A percentile compares a stretch with the other conserved stretches of the same genome.
Evolutionary conservation across 2,888 invertebrate genomes (phyloP).

Genomic region (Lycaena phlaeas): DNA sequence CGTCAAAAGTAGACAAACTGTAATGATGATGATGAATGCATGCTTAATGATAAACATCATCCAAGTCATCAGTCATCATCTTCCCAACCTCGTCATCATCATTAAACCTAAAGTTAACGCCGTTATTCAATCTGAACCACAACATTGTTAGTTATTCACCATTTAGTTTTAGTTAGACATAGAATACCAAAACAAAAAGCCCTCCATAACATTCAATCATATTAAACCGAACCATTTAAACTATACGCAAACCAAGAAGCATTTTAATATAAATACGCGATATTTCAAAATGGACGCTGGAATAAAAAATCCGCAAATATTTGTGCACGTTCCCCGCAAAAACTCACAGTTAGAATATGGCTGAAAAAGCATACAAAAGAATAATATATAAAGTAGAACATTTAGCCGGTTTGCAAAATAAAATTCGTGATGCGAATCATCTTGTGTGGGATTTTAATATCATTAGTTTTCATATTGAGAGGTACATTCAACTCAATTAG

Average conservation of each 20-base stretch:
- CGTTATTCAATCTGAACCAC: too few relatives aligned
- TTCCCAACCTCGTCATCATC: too few relatives aligned
- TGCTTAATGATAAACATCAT: too few relatives aligned
- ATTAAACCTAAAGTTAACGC: too few relatives aligned
- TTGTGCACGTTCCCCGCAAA: constrained; percentile 18
- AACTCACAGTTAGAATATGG: constrained; percentile 22
- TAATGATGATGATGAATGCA: too few relatives aligned
- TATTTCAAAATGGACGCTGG: constrained; percentile 18
- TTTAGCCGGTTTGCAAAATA: constrained; percentile 26
- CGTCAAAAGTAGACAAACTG: too few relatives aligned
- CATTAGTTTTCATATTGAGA: constrained; percentile 20
- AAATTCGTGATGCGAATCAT: constrained; percentile 21
- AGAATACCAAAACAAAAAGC: too few relatives aligned
- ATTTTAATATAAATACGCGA: constrained; percentile 17
- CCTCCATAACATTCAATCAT: too few relatives aligned
- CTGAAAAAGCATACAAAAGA: constrained; percentile 21
- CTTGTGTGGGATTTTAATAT: constrained; percentile 19
- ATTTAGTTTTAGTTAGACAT: too few relatives aligned
- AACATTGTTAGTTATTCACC: too few relatives aligned
- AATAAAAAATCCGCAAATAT: constrained; percentile 19
- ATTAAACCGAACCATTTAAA: neutral
- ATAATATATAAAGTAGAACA: constrained; percentile 20
- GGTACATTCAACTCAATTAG: too few relatives aligned
- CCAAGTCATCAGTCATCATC: too few relatives aligned
- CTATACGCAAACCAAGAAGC: constrained; percentile 9